Evolutionary conservation across 2,888 invertebrate genomes (phyloP), one percentile per base, ranked within the genome.

Genomic region (Macaria liturata): DNA sequence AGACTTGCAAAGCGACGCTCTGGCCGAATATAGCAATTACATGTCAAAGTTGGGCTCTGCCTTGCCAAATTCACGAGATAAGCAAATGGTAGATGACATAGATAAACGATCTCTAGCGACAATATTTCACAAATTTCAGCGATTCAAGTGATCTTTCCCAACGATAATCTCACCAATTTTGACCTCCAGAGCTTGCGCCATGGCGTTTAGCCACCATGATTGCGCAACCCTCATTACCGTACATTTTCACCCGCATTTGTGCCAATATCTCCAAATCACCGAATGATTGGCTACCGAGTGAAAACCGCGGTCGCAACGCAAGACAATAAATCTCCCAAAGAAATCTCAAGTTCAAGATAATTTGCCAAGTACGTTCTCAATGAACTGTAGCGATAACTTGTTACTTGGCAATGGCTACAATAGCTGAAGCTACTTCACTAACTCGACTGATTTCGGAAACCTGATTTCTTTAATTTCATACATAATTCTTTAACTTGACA

Each of bases 291-390:
- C 58, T 48, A 4, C 8, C 60, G 63, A 66, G 64, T 64, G 64
- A 61, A 72, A 76, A 75, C 73, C 75, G 57, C 76, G 70, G 72
- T 63, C 66, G 57, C 59, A 58, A 46, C 64, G 58, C 59, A 48
- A 59, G 58, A 49, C 63, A 62, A 61, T 52, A 55, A 61, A 64
- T 65, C 61, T 72, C 71, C 67, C 70, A 78, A 75, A 76, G 74
- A 78, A 80, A 81, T 67, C 71, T 74, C 76, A 78, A 80, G 78
- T 83, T 80, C 76, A 78, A 71, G 76, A 70, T 59, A 71, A 73
- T 37, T 45, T 46, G 49, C 46, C 32, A 9, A 46, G 53, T 32
- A 3, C 50, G 40, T 47, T 50, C 7, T 51, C 50, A 54, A 34
- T 51, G 50, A 20, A 44, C 45, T 50, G 46, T 54, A 34, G 34